Evolutionary conservation across 1,140 invertebrate species (phyloP).

Genomic region (Drosophila kurseongensis): DNA sequence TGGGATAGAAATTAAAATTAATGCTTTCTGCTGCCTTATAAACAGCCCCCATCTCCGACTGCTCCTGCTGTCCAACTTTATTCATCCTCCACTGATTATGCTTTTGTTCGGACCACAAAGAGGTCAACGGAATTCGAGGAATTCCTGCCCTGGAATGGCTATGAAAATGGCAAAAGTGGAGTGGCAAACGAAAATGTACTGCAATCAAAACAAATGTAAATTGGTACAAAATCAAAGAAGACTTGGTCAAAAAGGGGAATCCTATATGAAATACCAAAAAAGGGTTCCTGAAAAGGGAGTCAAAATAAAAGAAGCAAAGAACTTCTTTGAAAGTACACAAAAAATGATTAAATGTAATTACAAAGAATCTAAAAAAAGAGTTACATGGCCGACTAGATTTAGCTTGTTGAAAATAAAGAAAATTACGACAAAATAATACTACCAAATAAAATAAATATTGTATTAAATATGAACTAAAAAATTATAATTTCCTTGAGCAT

Average conservation of each 20-base stretch:
- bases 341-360: background rate
- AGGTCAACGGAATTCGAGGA: constrained; percentile 42
- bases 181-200: constrained; percentile 16
- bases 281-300: background rate
- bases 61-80: background rate
- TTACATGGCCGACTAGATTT: background rate
- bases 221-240: constrained; percentile 1
- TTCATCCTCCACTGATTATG: constrained; percentile 13
- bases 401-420: no score
- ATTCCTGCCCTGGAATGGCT: constrained; percentile 9
- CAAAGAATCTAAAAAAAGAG: background rate
- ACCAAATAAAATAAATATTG: no score
- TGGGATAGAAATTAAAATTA: constrained; percentile 83
- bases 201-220: constrained; percentile 29
- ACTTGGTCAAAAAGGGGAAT: background rate
- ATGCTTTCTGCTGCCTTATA: constrained; percentile 56
- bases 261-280: constrained; percentile 7
- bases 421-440: no score
- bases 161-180: constrained; percentile 5
- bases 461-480: no score
- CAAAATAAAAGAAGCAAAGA: background rate
- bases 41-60: constrained; percentile 2
- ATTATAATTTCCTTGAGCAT: no score
- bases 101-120: constrained; percentile 39
- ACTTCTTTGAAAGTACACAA: no score